Base-by-base conservation (phyloP, 1,140 invertebrate species). In the Aleiodes sp. region DNA sequence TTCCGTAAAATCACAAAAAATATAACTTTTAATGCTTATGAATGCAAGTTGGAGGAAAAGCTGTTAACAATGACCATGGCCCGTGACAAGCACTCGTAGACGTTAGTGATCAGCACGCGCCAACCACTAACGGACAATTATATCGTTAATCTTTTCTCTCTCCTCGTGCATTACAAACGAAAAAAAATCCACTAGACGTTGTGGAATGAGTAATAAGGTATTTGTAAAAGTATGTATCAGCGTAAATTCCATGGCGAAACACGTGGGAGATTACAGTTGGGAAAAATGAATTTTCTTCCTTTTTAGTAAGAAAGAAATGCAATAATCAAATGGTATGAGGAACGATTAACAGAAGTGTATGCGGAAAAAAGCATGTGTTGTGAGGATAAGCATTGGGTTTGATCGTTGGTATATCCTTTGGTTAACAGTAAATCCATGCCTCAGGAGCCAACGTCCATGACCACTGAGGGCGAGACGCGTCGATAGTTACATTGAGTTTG, bases 71-170 rank as follows among this genome's bases (percentile, higher is more conserved):
- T 52, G 46, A 8, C 21, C 46, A 21, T 52, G 46, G 46, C 19
- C 46, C 46, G 21, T 52, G 16, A 52, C 46, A 52, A 52, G 46
- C 21, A 9, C 19, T 21, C 26, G 19, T 4, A 24, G 46, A 52
- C 46, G 46, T 52, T 52, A 21, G n/a, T n/a, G n/a, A 21, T 24
- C 46, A 52, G 46, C 46, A 52, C 46, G 46, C 46, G 46, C 46
- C 46, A 24, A 12, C 46, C 46, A 24, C 19, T 66, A 75, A 73
- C 68, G 65, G 75, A 77, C 76, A 80, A 81, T 81, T 81, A 81
- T 76, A 76, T 78, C 75, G 72, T 81, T 78, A 80, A 80, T 81
- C 77, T 73, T 66, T 70, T 70, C 66, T 70, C 35, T 71, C 63
- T 59, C 68, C n/a, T 65, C 65, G 71, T 69, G 37, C 35, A 60